Evolutionary conservation across 2,797 vertebrate species (phyloP), one percentile per base, ranked within the genome.

Genomic region (Epinephelus awoara): DNA sequence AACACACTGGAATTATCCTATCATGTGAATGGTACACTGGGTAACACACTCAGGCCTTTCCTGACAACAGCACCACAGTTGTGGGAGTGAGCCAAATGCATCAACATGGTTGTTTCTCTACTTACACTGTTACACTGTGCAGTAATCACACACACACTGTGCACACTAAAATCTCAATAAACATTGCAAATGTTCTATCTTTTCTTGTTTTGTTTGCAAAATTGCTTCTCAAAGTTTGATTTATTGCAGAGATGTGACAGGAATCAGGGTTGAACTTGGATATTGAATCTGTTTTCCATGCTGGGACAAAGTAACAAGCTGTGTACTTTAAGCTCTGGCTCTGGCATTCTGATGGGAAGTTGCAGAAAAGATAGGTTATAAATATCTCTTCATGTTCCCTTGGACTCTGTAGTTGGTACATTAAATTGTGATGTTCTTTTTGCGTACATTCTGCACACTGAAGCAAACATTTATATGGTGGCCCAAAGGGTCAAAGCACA

Each of bases 331-430:
- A 65, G 47, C 61, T 79, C 61, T 67, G 47, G 6, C 23, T 74
- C 40, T 82, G 50, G 46, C 12, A 25, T 73, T 61, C 40, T 80
- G 75, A 51, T 57, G 68, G 71, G 70, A 79, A 85, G 74, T 15
- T 75, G 68, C 49, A 72, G 52, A 84, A 51, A n/a, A 77, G 59
- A 54, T 55, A 49, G 64, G 19, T 78, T 86, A 68, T 68, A 83
- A 88, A 85, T 80, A 65, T 64, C 65, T 72, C 40, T 55, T 59
- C 23, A 27, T 70, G 38, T 54, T 77, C 13, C 12, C 34, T 49
- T 46, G 57, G 67, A 61, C 15, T 79, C 44, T 18, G 0, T 59
- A 52, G 55, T 57, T n/a, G 40, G 54, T 3, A 62, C 15, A 49
- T 70, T 27, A 19, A 50, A 59, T 29, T 29, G 27, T 6, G 27